Evolutionary conservation across 2,113 vertebrate genomes (phyloP).

Genomic region (Daubentonia madagascariensis): DNA sequence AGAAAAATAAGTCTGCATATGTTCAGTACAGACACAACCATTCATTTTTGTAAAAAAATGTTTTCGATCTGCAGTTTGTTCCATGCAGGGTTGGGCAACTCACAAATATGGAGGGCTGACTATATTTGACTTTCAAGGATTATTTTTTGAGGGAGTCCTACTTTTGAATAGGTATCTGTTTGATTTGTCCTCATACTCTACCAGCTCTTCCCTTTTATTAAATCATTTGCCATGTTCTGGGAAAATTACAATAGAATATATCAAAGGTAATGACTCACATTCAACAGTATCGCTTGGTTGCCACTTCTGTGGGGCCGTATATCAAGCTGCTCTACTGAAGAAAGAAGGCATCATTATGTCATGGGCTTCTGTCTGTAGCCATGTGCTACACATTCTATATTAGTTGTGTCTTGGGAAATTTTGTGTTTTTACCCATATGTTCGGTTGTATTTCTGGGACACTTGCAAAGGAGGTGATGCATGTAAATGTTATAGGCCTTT

Average conservation of each 20-base stretch:
- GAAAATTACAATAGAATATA: neutral
- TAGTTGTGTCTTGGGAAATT: neutral
- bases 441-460: conserved; percentile 52
- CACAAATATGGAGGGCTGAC: neutral
- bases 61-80: neutral
- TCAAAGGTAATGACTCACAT: neutral
- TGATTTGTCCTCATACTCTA: neutral
- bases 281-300: neutral
- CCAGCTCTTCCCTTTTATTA: neutral
- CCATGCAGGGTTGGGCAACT: neutral
- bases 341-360: neutral
- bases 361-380: neutral
- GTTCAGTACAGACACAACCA: neutral
- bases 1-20: neutral
- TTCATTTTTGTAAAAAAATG: neutral
- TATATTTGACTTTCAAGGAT: neutral
- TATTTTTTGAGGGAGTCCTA: neutral
- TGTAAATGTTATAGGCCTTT: neutral
- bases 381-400: neutral
- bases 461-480: conserved; percentile 24
- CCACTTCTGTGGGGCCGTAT: neutral
- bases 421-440: conserved; percentile 38
- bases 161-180: neutral
- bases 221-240: neutral
- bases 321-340: neutral